Evolutionary conservation across 1,140 invertebrate species (phyloP).

Genomic region (Plutomurus gul): DNA sequence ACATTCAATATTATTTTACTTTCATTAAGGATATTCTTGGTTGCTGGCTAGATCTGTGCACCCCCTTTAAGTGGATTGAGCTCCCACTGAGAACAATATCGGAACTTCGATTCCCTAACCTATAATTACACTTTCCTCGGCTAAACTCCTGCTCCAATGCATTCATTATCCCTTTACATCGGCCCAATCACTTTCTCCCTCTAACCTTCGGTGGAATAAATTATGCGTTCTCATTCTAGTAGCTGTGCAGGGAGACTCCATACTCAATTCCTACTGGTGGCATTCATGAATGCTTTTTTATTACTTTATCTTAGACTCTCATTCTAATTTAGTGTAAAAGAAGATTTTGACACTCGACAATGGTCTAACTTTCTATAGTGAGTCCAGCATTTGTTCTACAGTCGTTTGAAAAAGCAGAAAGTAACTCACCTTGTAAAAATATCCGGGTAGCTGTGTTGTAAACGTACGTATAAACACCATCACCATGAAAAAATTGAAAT

Average conservation of each 20-base stretch:
- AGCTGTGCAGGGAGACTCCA: no score
- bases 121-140: slow-evolving; percentile 13
- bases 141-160: not conserved
- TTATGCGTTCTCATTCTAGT: no score
- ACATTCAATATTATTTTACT: slow-evolving; percentile 9
- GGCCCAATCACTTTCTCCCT: slow-evolving; percentile 12
- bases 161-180: slow-evolving; percentile 2
- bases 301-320: no score
- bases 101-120: not conserved
- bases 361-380: no score
- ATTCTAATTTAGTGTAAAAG: no score
- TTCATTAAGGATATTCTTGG: not conserved
- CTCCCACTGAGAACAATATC: slow-evolving; percentile 19
- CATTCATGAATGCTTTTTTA: no score
- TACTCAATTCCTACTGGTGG: no score
- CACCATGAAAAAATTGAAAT: not conserved
- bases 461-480: not conserved
- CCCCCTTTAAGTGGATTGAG: not conserved
- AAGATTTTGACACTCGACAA: no score
- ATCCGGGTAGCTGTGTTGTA: slow-evolving; percentile 69
- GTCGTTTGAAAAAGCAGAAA: not conserved
- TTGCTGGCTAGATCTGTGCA: not conserved
- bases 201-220: no score
- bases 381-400: not conserved
- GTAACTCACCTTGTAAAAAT: slow-evolving; percentile 88